Base-by-base conservation (phyloP, 2,888 invertebrate genomes). In the Lydus trimaculatus region DNA sequence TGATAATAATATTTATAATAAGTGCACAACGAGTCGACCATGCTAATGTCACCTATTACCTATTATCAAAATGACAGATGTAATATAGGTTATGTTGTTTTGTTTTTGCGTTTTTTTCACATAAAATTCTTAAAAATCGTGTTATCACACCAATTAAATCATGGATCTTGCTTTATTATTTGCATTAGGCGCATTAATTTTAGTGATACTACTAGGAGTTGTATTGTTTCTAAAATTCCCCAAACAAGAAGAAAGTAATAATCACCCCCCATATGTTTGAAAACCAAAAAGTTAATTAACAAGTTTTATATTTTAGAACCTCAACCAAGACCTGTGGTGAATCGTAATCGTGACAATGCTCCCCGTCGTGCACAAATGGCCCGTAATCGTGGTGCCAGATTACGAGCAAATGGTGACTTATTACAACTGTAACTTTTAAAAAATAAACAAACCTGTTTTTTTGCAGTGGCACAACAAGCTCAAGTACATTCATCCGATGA, bases 311-410 rank as follows among this genome's bases (percentile, higher is more conserved):
- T 64, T 65, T 56, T 63, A 58, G 74, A 79, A 72, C 75, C 70
- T 65, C 76, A 79, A 62, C 78, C 74, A 7, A 77, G 78, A 73
- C 73, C 76, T 61, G 78, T 81, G 43, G 82, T 85, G 33, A 84
- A 79, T 67, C 76, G 81, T 60, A 63, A 65, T 74, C 89, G 90
- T 82, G 90, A 89, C 59, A 82, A 79, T 9, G 88, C 88, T 0
- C 90, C 90, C 23, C 88, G 93, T 62, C 87, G 93, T 78, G 92
- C 91, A 0, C 92, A 91, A 78, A 91, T 92, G 36, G 91, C 91
- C 5, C 88, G 94, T 72, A 93, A 92, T 83, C 90, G 91, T 78
- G 89, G 93, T 61, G 90, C 89, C 39, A 86, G 91, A 68, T 87
- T 91, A 86, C 87, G 90, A 81, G 89, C 88, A 13, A 88, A 88